Percentiles rank a stretch among this genome's conserved stretches.
phyloP scores from a whole-genome alignment of 2,888 invertebrate genomes.

The Ramazzottius varieornatus region DNA sequence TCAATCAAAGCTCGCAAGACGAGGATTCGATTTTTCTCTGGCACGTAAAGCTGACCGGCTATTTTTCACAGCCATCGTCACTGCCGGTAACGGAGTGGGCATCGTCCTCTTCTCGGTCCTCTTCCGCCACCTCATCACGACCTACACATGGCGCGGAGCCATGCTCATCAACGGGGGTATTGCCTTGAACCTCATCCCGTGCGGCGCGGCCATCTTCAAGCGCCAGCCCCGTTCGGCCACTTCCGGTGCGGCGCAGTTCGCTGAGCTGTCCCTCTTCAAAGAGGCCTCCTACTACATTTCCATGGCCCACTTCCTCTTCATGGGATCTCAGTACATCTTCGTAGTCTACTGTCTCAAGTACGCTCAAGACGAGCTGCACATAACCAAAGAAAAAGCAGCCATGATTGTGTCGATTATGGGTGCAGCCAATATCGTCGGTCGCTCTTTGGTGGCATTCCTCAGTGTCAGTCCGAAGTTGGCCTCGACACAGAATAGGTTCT shows the following conservation, averaged over 20 bases:
- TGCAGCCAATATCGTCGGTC: background rate
- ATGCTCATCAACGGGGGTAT: background rate
- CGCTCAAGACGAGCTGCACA: background rate
- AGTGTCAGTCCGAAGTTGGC: background rate
- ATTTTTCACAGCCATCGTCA: constrained; percentile 1
- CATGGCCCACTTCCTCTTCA: background rate
- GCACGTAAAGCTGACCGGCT: too few relatives aligned
- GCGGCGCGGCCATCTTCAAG: background rate
- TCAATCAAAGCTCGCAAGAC: too few relatives aligned
- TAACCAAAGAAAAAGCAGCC: background rate
- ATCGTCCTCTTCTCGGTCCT: background rate
- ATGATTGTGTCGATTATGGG: background rate
- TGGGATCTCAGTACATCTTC: background rate
- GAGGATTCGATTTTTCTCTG: too few relatives aligned
- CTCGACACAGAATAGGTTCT: background rate
- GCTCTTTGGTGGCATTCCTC: background rate
- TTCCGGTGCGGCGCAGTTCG: background rate
- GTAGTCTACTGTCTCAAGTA: background rate
- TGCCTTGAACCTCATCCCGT: background rate
- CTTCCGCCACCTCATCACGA: background rate
- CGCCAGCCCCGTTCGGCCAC: background rate
- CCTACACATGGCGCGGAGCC: background rate
- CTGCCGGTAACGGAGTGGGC: background rate
- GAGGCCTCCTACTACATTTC: background rate
- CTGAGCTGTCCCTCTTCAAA: background rate